Base-by-base conservation (phyloP, 2,888 invertebrate genomes). In the Pedicia rivosa region DNA sequence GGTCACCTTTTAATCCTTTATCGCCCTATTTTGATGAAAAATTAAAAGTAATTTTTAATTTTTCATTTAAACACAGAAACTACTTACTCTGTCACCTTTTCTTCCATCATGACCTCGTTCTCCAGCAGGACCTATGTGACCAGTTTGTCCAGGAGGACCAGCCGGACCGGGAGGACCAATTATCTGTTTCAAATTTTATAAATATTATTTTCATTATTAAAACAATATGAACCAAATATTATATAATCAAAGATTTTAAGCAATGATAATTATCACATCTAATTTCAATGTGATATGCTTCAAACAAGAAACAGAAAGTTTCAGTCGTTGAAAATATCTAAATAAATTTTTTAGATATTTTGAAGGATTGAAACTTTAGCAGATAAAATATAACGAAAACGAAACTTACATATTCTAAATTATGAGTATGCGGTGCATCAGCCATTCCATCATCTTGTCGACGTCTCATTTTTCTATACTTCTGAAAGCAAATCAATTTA, bases 61-160 rank as follows among this genome's bases (percentile, higher is more conserved):
- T 20, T 20, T 20, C 16, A 30, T 12, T 12, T 17, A 30, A 30
- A 29, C 9, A 6, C n/a, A 30, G 19, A 30, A 35, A 26, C 16
- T 20, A 66, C 74, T 72, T 67, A 83, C 82, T 52, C 72, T 64
- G 65, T 81, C 81, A 51, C 83, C 84, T 64, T 83, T 83, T 41
- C 74, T 67, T 44, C 84, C 84, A 53, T 79, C 78, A 54, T 74
- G 66, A 47, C 84, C 84, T 54, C 77, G 66, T 47, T 82, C 59
- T 14, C 61, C 62, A 16, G 55, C 52, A 22, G 43, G 42, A 12
- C 62, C 62, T 6, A 54, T 50, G 41, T 57, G 60, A 26, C 62
- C 88, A 36, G 86, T 82, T 30, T 84, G 80, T 37, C 88, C 79
- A 43, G 77, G 75, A 7, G 77, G 76, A 33, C 61, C 61, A 15